Conservation (phyloP, 2,797 vertebrate genomes). For the Eulemur rubriventer region DNA sequence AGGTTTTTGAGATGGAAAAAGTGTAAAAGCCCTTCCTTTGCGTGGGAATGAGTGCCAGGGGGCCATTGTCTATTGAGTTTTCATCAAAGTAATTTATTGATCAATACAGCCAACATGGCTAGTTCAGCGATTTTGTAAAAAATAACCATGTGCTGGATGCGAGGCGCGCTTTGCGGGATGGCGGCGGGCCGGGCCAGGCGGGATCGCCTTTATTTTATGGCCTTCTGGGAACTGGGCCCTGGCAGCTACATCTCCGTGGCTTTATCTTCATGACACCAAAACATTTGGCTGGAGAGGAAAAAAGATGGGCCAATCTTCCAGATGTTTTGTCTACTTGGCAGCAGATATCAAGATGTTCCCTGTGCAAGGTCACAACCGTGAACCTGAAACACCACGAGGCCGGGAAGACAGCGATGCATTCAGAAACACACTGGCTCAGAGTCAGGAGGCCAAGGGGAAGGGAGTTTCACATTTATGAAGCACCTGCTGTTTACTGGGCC, state of each 20-base stretch:
- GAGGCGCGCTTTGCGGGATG: conserved; percentile 55
- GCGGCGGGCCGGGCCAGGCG: not conserved
- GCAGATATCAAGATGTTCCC: conserved; percentile 60
- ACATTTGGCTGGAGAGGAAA: conserved; percentile 19
- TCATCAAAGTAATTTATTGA: conserved; percentile 80
- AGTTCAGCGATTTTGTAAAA: conserved; percentile 78
- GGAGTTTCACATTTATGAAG: not conserved
- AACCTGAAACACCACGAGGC: not conserved
- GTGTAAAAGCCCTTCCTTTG: conserved; percentile 28
- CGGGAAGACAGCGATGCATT: not conserved
- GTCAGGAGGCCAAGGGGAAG: not conserved
- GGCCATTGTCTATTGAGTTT: conserved; percentile 69
- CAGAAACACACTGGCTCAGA: not conserved
- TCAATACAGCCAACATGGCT: conserved; percentile 75
- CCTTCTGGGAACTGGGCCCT: conserved; percentile 68
- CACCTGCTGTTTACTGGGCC: not conserved
- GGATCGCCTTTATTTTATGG: conserved; percentile 60
- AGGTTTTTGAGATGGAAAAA: conserved; percentile 50
- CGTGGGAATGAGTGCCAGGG: conserved; percentile 50
- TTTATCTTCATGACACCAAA: conserved; percentile 77
- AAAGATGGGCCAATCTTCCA: conserved; percentile 44
- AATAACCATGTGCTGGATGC: conserved; percentile 58
- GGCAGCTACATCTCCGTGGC: conserved; percentile 50
- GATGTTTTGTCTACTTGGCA: conserved; percentile 60
- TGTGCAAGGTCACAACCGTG: not conserved